Conservation (phyloP, 2,797 vertebrate species). For the Karalla daura region DNA sequence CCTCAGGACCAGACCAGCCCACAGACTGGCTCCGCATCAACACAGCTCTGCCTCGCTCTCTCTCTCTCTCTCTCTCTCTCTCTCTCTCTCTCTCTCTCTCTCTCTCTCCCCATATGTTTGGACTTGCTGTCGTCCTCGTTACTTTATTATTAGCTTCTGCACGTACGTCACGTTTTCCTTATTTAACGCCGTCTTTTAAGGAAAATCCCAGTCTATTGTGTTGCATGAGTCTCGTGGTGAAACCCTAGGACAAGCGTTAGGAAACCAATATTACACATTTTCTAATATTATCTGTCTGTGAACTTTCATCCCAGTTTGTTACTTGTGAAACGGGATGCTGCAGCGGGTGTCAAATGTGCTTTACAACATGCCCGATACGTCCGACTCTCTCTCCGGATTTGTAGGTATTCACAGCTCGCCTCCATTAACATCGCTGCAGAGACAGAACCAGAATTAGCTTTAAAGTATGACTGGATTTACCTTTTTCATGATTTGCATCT, state of each 20-base stretch:
- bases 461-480: slow-evolving; percentile 25
- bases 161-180: slow-evolving; percentile 45
- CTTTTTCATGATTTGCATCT: slow-evolving; percentile 9
- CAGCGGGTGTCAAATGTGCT: slow-evolving; percentile 15
- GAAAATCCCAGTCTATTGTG: not conserved
- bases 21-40: slow-evolving; percentile 55
- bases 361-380: slow-evolving; percentile 36
- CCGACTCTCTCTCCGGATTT: slow-evolving; percentile 22
- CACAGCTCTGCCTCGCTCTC: slow-evolving; percentile 35
- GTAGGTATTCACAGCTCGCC: slow-evolving; percentile 20
- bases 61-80: slow-evolving; percentile 29
- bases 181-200: slow-evolving; percentile 22
- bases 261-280: slow-evolving; percentile 4
- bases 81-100: slow-evolving; percentile 30
- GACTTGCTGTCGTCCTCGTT: slow-evolving; percentile 35
- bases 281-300: not conserved
- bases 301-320: slow-evolving; percentile 34
- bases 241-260: slow-evolving; percentile 22
- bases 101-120: slow-evolving; percentile 29
- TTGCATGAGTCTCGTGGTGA: no score
- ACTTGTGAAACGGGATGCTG: slow-evolving; percentile 20
- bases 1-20: slow-evolving; percentile 65
- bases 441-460: slow-evolving; percentile 4
- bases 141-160: slow-evolving; percentile 45
- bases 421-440: slow-evolving; percentile 15